Base-by-base conservation (phyloP, 2,888 invertebrate genomes). In the Rhingia rostrata region DNA sequence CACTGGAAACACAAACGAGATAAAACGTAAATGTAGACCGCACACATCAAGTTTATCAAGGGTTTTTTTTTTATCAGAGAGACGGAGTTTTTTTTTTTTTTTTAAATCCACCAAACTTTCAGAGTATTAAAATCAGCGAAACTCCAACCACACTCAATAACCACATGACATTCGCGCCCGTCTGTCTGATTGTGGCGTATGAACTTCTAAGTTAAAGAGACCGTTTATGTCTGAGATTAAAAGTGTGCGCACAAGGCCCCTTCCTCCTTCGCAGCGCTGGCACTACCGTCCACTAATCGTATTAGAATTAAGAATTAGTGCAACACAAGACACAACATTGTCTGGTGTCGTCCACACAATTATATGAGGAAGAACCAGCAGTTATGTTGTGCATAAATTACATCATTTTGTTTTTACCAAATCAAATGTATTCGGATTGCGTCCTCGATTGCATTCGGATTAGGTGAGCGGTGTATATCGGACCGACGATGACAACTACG, bases 191-290 rank as follows among this genome's bases (percentile, higher is more conserved):
- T 64, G 53, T 45, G 66, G 7, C 66, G 43, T 78, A 32, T 83
- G 78, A 83, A 83, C 82, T 83, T 78, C 73, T 78, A 83, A 83
- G 83, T 83, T 83, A 73, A 83, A 83, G 78, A 69, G 67, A 74
- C 58, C 45, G 69, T 69, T 69, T 69, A 37, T 47, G 60, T 78
- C 49, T 73, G 73, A 64, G 63, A 69, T 69, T 58, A 37, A 53
- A 35, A 63, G 73, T 78, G 73, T 73, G 78, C 64, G 73, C 73
- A 66, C 82, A 61, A 73, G 47, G 56, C 63, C 64, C 79, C 45
- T 43, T 63, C 51, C 66, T 64, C n/a, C 58, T 49, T 4, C 22
- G 10, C 56, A 37, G 45, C 64, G 22, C 41, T 22, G 22, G 2
- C 22, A 22, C 58, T 49, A 67, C 73, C 58, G 53, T 49, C 10